Percentiles rank a stretch among this genome's conserved stretches.
Evolutionary conservation across 1,140 invertebrate species (phyloP).

Genomic region (Trypoxylus dichotomus): DNA sequence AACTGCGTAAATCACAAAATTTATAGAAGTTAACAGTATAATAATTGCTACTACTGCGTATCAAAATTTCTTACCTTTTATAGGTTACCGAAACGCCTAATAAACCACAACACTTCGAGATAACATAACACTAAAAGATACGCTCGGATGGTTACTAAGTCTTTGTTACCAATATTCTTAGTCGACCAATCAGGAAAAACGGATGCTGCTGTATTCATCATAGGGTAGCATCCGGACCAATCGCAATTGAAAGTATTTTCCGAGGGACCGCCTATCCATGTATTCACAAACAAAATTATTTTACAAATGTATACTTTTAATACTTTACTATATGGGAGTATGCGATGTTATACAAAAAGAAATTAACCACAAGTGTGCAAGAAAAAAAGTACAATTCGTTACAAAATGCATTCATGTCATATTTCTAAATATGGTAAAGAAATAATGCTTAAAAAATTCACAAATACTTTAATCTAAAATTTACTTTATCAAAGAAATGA

Average conservation of each 20-base stretch:
- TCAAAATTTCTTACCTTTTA: background rate
- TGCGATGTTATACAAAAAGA: background rate
- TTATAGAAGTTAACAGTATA: too few species aligned
- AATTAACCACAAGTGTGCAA: background rate
- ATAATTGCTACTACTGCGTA: too few species aligned
- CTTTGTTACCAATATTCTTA: constrained; percentile 17
- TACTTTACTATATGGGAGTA: background rate
- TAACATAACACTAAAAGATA: constrained; percentile 17
- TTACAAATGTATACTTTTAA: background rate
- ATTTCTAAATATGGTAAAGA: too few species aligned
- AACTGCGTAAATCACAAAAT: too few species aligned
- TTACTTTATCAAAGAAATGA: too few species aligned
- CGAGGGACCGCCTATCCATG: background rate
- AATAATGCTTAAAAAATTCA: too few species aligned
- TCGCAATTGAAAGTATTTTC: background rate
- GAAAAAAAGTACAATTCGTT: background rate
- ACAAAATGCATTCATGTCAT: too few species aligned
- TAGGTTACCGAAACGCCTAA: background rate
- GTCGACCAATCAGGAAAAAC: background rate
- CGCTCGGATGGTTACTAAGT: constrained; percentile 21
- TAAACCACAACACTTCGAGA: constrained; percentile 18
- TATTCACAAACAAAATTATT: background rate
- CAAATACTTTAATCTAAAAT: too few species aligned
- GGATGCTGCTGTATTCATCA: constrained; percentile 21
- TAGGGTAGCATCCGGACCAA: constrained; percentile 20